A percentile compares a stretch with the other conserved stretches of the same genome.
Conservation (phyloP, 1,140 invertebrate genomes). For the Oedothorax gibbosus region DNA sequence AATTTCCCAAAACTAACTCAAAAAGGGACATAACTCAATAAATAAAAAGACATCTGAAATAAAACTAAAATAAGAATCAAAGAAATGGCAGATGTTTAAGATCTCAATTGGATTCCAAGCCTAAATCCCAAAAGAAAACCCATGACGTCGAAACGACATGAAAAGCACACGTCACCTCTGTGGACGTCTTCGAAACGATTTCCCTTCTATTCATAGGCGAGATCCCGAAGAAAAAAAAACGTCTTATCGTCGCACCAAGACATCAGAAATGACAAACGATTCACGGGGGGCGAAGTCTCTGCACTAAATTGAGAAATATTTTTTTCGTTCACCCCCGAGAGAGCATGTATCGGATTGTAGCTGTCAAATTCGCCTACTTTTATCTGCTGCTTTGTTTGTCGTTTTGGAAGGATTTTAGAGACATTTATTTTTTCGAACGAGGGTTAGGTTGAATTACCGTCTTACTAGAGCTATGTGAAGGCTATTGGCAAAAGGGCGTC, state of each 20-base stretch:
- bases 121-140: slow-evolving; percentile 10
- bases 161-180: slow-evolving; percentile 15
- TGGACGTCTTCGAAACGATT: slow-evolving; percentile 5
- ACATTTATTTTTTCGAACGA: too few relatives aligned
- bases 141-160: background rate
- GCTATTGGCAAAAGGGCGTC: too few relatives aligned
- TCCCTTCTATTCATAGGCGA: slow-evolving; percentile 35
- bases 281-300: background rate
- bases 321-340: background rate
- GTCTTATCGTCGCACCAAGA: slow-evolving; percentile 27
- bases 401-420: too few relatives aligned
- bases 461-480: too few relatives aligned
- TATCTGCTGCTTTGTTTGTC: background rate
- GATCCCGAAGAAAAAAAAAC: background rate
- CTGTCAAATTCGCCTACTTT: slow-evolving; percentile 4
- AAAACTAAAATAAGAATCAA: background rate
- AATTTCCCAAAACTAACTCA: too few relatives aligned
- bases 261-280: slow-evolving; percentile 34
- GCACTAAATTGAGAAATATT: slow-evolving; percentile 41
- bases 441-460: too few relatives aligned
- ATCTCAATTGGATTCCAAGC: slow-evolving; percentile 15
- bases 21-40: too few relatives aligned
- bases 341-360: slow-evolving; percentile 28
- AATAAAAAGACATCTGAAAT: background rate
- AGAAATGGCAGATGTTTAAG: slow-evolving; percentile 35